Percentiles rank a stretch among this genome's conserved stretches.
Evolutionary conservation across 1,140 invertebrate species (phyloP).

Genomic region (Lepidurus apus): DNA sequence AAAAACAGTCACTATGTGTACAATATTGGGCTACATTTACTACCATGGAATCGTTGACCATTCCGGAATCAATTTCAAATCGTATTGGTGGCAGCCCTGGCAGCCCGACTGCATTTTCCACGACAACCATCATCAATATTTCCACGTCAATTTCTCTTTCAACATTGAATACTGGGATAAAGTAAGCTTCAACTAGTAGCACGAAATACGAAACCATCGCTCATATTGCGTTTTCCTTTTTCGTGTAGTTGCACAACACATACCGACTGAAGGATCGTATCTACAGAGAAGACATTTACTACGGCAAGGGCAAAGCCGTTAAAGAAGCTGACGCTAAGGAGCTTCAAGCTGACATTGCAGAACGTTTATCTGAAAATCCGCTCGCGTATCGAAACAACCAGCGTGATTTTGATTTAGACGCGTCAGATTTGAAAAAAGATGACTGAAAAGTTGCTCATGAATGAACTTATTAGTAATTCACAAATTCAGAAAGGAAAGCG

Average conservation of each 20-base stretch:
- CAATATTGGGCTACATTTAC: constrained; percentile 57
- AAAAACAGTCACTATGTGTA: constrained; percentile 53
- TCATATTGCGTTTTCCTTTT: not conserved
- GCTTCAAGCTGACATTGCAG: constrained; percentile 46
- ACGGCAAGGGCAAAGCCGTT: constrained; percentile 52
- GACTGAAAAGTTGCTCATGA: not conserved
- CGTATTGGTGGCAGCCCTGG: constrained; percentile 70
- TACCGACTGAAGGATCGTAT: constrained; percentile 56
- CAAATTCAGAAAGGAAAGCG: not conserved
- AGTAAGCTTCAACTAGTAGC: constrained; percentile 44
- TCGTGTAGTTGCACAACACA: constrained; percentile 55
- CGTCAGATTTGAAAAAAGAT: constrained; percentile 30
- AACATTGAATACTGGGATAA: constrained; percentile 63
- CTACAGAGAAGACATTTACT: constrained; percentile 62
- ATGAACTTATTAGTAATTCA: not conserved
- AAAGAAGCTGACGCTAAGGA: constrained; percentile 47
- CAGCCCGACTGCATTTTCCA: constrained; percentile 68
- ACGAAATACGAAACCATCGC: not conserved
- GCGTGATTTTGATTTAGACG: constrained; percentile 31
- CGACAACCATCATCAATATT: constrained; percentile 71
- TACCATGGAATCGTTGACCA: constrained; percentile 70
- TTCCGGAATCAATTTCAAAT: constrained; percentile 66
- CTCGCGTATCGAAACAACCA: constrained; percentile 45
- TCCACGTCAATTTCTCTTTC: constrained; percentile 69
- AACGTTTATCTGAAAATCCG: constrained; percentile 51